Evolutionary conservation across 2,113 vertebrate species (phyloP).

Genomic region (Hystrix cristata): DNA sequence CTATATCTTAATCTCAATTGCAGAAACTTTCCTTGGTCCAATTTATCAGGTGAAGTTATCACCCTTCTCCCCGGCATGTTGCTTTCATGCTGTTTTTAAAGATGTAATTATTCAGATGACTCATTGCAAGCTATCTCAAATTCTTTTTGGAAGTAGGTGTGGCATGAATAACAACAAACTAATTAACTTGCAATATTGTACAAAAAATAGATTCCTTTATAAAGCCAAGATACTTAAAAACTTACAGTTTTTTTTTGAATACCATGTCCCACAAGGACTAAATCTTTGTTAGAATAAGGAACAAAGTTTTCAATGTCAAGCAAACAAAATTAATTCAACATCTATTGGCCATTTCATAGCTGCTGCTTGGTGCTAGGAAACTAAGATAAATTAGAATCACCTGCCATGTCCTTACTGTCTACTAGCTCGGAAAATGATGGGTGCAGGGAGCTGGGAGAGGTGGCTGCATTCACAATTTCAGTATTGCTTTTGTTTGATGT

Average conservation of each 20-base stretch:
- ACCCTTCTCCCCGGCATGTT: slow-evolving; percentile 41
- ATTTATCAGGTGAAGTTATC: slow-evolving; percentile 58
- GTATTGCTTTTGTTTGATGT: not conserved
- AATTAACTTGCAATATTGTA: slow-evolving; percentile 71
- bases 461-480: not conserved
- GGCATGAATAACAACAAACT: slow-evolving; percentile 75
- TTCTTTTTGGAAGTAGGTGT: slow-evolving; percentile 76
- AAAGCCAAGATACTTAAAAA: slow-evolving; percentile 62
- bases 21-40: slow-evolving; percentile 34
- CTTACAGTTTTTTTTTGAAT: slow-evolving; percentile 6
- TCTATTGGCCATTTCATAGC: not conserved
- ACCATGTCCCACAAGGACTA: not conserved
- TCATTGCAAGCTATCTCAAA: slow-evolving; percentile 70
- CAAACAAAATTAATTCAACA: slow-evolving; percentile 27
- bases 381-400: slow-evolving; percentile 10
- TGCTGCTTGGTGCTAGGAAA: not conserved
- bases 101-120: slow-evolving; percentile 76
- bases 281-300: slow-evolving; percentile 46
- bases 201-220: slow-evolving; percentile 66
- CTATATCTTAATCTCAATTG: not conserved
- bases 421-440: not conserved
- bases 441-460: not conserved
- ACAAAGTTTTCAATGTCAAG: slow-evolving; percentile 23
- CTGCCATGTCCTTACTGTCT: not conserved
- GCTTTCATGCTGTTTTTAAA: slow-evolving; percentile 70